Conservation (phyloP, 2,113 vertebrate genomes). For the Platysteira castanea region DNA sequence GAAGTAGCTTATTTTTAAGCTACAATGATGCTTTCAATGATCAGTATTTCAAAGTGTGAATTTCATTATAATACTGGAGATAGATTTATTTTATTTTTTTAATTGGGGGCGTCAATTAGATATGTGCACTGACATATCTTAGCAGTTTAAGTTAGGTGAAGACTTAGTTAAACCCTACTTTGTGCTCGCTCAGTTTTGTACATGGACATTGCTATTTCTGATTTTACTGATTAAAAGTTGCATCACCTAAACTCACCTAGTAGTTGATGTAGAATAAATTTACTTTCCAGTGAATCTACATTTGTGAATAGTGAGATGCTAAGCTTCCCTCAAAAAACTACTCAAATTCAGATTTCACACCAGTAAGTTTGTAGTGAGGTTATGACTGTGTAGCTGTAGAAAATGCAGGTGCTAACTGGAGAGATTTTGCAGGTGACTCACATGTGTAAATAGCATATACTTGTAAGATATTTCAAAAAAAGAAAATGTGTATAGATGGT, state of each 20-base stretch:
- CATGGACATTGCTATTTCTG: neutral
- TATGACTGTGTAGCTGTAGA: neutral
- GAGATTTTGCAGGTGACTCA: neutral
- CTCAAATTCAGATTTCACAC: neutral
- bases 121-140: neutral
- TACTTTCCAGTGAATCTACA: neutral
- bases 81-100: neutral
- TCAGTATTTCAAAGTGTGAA: neutral
- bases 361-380: neutral
- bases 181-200: neutral
- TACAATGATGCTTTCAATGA: neutral
- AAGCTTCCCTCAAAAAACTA: neutral
- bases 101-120: neutral
- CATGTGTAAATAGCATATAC: neutral
- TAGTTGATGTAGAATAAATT: neutral
- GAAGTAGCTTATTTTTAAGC: neutral
- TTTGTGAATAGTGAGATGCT: neutral
- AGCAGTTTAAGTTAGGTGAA: neutral
- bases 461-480: neutral
- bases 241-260: neutral
- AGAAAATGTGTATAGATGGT: neutral
- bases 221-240: neutral
- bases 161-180: neutral
- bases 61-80: neutral
- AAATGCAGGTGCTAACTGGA: neutral